phyloP scores from a whole-genome alignment of 2,113 vertebrate species.

The Notiomystis cincta region DNA sequence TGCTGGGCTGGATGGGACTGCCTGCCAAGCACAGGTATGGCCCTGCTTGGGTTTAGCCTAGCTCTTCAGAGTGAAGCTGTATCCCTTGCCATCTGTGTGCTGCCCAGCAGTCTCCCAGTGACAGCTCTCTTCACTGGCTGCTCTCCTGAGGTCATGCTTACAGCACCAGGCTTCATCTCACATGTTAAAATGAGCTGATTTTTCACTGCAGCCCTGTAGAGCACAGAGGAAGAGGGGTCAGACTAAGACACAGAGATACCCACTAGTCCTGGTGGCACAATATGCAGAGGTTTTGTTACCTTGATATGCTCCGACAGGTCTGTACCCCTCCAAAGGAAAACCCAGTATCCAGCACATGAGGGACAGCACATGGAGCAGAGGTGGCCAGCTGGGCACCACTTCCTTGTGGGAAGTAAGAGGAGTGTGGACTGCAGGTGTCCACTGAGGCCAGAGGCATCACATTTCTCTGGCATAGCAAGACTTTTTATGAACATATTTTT shows the following conservation, averaged over 20 bases:
- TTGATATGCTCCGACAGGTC: background rate
- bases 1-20: background rate
- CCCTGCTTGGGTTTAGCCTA: background rate
- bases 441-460: background rate
- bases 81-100: background rate
- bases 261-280: background rate
- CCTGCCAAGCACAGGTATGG: background rate
- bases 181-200: background rate
- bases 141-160: background rate
- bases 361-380: background rate
- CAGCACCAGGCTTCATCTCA: background rate
- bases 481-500: background rate
- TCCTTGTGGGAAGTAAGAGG: background rate
- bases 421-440: background rate
- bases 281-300: background rate
- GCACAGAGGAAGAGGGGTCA: background rate
- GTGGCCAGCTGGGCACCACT: background rate
- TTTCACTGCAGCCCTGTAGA: background rate
- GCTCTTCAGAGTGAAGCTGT: rapidly evolving
- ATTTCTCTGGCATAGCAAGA: background rate
- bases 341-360: background rate
- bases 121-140: background rate
- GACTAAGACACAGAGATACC: background rate
- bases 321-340: background rate
- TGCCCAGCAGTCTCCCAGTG: background rate